Evolutionary conservation across 2,797 vertebrate genomes (phyloP), one percentile per base, ranked within the genome.

Genomic region (Microhierax caerulescens): DNA sequence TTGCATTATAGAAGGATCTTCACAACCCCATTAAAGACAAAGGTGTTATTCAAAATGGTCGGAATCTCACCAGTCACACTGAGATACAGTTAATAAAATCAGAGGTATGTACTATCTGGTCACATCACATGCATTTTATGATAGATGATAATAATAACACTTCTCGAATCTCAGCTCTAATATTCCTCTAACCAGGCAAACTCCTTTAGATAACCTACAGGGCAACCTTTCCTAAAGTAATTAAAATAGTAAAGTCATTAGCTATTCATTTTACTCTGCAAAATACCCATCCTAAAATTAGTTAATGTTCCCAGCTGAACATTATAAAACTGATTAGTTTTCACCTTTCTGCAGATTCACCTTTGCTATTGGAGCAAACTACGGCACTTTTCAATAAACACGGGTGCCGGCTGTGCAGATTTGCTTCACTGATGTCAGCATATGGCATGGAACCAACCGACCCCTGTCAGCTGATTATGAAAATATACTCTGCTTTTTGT

Each of bases 231-330:
- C 60, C 47, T 28, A 10, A 37, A 90, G 79, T 88, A 69, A 88
- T 87, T 90, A 74, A 80, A 80, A 28, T 7, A 80, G 43, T 30
- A 10, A 53, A 88, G 79, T 41, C 86, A 51, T 69, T 74, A 91
- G 56, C 72, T 65, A 51, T 65, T 78, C 60, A 47, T 51, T 85
- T 61, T 15, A 37, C 43, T 65, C 84, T 34, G 56, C 37, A 70
- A 43, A 88, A 80, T 36, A 48, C 61, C 57, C 65, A 45, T 56
- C 79, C 47, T 69, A 56, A 81, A 73, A 80, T 88, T 27, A 84
- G 67, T 34, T 39, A 23, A 37, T 14, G 19, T 56, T 88, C 90
- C 75, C 87, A 51, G 50, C 0, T 34, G 69, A 45, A 20, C 54
- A 36, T 57, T 37, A 13, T 2, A 39, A 63, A 34, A 56, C 60